Evolutionary conservation across 2,888 invertebrate genomes (phyloP).

Genomic region (Pristionchus fissidentatus): DNA sequence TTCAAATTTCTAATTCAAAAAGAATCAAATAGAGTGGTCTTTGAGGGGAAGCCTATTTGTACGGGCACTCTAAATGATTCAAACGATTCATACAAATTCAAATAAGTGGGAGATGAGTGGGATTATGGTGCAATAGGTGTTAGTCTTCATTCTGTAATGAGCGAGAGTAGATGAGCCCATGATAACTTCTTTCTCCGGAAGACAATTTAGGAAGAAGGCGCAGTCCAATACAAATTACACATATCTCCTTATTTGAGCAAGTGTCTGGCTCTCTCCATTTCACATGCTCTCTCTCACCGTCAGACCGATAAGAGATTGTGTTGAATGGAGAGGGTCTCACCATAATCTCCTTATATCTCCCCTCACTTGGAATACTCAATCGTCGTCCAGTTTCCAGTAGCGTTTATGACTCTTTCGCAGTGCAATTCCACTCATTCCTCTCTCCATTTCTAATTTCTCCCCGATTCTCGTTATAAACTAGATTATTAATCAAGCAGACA

Average conservation of each 20-base stretch:
- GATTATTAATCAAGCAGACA: conserved; percentile 19
- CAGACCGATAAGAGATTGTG: too few species aligned
- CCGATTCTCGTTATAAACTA: conserved; percentile 20
- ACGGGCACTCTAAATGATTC: conserved; percentile 29
- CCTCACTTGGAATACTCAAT: neutral
- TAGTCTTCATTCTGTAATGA: neutral
- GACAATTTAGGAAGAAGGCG: too few species aligned
- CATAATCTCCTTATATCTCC: neutral
- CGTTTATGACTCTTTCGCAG: conserved; percentile 10
- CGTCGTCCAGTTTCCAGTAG: neutral
- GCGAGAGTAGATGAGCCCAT: neutral
- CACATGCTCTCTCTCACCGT: too few species aligned
- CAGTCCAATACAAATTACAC: too few species aligned
- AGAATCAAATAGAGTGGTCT: conserved; percentile 19
- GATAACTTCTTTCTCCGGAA: neutral
- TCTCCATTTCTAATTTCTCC: neutral
- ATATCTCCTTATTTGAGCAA: too few species aligned
- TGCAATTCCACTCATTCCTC: conserved; percentile 2
- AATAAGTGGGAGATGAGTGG: conserved; percentile 19
- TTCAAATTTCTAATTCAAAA: too few species aligned
- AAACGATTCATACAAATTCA: conserved; percentile 19
- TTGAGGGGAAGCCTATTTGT: neutral
- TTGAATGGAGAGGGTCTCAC: neutral
- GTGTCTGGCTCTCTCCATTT: too few species aligned
- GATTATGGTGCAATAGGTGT: neutral